Conservation (phyloP, 2,797 vertebrate genomes). For the Poliocrania exsul region DNA sequence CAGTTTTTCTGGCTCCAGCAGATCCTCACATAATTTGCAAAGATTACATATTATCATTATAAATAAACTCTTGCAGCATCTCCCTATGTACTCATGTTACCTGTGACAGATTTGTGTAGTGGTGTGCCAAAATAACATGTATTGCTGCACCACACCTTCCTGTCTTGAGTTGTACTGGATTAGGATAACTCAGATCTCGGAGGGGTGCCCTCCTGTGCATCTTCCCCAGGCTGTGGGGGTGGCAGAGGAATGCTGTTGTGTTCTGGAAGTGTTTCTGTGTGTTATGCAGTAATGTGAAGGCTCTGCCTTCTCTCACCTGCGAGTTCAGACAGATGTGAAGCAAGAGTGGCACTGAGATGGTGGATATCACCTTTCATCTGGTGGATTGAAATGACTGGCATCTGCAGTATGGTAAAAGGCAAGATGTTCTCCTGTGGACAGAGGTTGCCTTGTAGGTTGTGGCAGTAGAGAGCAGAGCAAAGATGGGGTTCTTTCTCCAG, state of each 20-base stretch:
- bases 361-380: not conserved
- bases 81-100: not conserved
- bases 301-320: not conserved
- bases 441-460: not conserved
- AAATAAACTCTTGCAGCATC: not conserved
- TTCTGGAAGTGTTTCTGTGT: not conserved
- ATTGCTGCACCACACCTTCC: not conserved
- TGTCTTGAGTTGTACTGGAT: not conserved
- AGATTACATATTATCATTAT: not conserved
- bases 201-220: not conserved
- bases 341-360: not conserved
- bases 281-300: not conserved
- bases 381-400: not conserved
- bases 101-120: not conserved
- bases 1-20: not conserved
- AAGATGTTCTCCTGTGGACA: not conserved
- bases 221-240: fast-evolving
- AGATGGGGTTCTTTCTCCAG: not conserved
- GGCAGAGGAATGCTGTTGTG: not conserved
- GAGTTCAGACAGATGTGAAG: not conserved
- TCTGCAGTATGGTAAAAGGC: not conserved
- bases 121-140: not conserved
- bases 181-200: not conserved
- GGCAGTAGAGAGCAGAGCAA: not conserved
- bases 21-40: not conserved